A percentile compares a stretch with the other conserved stretches of the same genome.
phyloP scores from a whole-genome alignment of 2,797 vertebrate genomes.

The Antennarius maculatus region DNA sequence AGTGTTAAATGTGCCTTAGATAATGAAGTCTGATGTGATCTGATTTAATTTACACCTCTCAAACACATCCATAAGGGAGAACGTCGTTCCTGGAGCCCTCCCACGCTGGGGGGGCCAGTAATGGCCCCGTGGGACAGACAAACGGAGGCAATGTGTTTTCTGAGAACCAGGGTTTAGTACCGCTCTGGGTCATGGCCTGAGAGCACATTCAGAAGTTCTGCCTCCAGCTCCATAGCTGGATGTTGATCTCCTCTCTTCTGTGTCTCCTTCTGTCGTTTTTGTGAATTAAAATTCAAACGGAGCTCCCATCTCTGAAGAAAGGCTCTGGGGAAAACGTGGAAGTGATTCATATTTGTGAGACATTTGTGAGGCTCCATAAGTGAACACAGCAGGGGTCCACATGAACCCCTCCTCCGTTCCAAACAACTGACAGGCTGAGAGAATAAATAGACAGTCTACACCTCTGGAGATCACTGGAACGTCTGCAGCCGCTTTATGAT shows the following conservation, averaged over 20 bases:
- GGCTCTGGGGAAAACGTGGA: constrained; percentile 55
- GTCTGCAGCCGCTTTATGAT: constrained; percentile 70
- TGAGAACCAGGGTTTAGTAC: too few species aligned
- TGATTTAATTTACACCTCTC: too few species aligned
- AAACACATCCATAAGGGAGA: too few species aligned
- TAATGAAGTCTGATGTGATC: too few species aligned
- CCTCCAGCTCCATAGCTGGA: neutral
- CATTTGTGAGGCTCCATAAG: constrained; percentile 53
- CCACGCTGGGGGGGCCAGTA: too few species aligned
- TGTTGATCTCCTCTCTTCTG: constrained; percentile 2
- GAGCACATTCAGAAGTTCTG: too few species aligned
- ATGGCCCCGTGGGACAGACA: too few species aligned
- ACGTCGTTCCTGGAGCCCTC: too few species aligned
- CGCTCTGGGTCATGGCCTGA: too few species aligned
- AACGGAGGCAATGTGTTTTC: too few species aligned
- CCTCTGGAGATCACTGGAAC: constrained; percentile 65
- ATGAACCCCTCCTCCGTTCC: constrained; percentile 61
- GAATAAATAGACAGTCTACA: constrained; percentile 63
- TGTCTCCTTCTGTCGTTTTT: constrained; percentile 33
- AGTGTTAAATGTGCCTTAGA: too few species aligned
- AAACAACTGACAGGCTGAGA: constrained; percentile 60
- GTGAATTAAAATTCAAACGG: constrained; percentile 50
- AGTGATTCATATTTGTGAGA: constrained; percentile 56
- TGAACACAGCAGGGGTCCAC: constrained; percentile 59
- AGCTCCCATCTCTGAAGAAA: constrained; percentile 44